phyloP scores from a whole-genome alignment of 2,113 vertebrate genomes.

The Enhydra lutris region DNA sequence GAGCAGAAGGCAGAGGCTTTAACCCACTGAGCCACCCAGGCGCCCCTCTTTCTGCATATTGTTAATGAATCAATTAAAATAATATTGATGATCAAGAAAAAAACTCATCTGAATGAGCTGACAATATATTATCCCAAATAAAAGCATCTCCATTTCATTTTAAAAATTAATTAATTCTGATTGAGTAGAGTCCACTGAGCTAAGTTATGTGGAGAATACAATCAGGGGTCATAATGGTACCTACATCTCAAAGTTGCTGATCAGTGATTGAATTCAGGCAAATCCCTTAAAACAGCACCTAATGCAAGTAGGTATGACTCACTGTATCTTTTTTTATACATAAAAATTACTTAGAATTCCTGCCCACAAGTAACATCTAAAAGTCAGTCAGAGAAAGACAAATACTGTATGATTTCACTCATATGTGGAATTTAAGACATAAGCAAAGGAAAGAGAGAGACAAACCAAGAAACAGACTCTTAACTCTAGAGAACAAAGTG shows the following conservation, averaged over 20 bases:
- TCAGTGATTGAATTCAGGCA: neutral
- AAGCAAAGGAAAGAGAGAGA: neutral
- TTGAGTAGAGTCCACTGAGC: neutral
- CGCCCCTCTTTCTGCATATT: neutral
- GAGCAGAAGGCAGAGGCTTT: too few relatives aligned
- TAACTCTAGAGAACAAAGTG: neutral
- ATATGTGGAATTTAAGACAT: neutral
- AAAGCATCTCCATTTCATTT: neutral
- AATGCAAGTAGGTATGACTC: neutral
- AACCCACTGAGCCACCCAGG: too few relatives aligned
- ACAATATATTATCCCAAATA: constrained; percentile 4
- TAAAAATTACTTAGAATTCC: neutral
- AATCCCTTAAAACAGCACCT: neutral
- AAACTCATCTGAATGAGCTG: constrained; percentile 24
- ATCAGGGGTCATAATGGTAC: neutral
- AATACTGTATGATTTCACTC: neutral
- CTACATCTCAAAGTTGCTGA: neutral
- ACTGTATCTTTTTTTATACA: neutral
- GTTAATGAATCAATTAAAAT: constrained; percentile 36
- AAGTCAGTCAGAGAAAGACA: neutral
- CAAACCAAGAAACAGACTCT: neutral
- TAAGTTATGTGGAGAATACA: neutral
- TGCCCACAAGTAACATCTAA: neutral
- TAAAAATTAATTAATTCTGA: neutral
- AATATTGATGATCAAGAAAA: neutral